Evolutionary conservation across 2,888 invertebrate genomes (phyloP).

Genomic region (Bhutanitis thaidina): DNA sequence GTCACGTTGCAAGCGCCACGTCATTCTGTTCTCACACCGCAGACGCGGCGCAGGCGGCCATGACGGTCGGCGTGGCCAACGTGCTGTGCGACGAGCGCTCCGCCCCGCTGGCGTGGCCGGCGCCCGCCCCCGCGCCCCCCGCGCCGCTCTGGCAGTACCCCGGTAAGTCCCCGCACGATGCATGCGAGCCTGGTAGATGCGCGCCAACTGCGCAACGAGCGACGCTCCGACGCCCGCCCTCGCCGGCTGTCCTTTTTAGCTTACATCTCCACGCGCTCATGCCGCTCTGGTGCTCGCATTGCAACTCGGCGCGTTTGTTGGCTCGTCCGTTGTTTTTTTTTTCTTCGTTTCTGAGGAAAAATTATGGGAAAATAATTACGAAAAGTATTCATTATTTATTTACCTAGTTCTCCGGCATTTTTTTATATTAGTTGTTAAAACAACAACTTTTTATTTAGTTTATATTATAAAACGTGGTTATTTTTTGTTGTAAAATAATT

Average conservation of each 20-base stretch:
- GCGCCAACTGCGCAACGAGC: conserved; percentile 77
- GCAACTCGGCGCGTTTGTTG: conserved; percentile 45
- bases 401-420: too few relatives aligned
- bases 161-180: conserved; percentile 73
- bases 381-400: too few relatives aligned
- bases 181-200: conserved; percentile 75
- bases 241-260: conserved; percentile 38
- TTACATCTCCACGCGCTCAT: conserved; percentile 51
- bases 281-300: conserved; percentile 70
- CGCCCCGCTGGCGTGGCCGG: conserved; percentile 79
- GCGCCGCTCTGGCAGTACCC: conserved; percentile 91
- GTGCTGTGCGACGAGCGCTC: conserved; percentile 83
- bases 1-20: conserved; percentile 28
- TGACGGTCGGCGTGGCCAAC: conserved; percentile 83
- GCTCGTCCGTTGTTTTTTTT: background rate
- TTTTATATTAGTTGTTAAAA: too few relatives aligned
- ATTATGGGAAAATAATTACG: too few relatives aligned
- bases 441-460: too few relatives aligned
- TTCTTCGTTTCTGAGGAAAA: background rate
- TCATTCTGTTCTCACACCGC: conserved; percentile 69
- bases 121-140: conserved; percentile 80
- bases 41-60: conserved; percentile 83
- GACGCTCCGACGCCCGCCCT: conserved; percentile 44
- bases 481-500: too few relatives aligned
- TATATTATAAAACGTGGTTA: too few relatives aligned